phyloP scores from a whole-genome alignment of 1,140 invertebrate genomes.

The Xylocopa sonorina region DNA sequence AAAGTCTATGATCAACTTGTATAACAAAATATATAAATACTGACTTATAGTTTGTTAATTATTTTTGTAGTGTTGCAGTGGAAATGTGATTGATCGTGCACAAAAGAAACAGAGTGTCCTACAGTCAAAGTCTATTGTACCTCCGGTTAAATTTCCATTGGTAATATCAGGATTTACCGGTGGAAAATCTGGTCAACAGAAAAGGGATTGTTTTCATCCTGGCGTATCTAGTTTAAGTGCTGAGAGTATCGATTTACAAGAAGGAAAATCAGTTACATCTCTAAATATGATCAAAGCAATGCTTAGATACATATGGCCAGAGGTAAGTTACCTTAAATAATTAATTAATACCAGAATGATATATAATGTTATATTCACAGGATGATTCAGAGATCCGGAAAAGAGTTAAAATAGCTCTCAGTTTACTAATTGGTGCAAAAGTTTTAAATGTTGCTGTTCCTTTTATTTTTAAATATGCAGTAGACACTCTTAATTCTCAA shows the following conservation, averaged over 20 bases:
- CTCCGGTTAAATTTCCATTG: slow-evolving; percentile 70
- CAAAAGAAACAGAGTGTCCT: slow-evolving; percentile 77
- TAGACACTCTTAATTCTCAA: slow-evolving; percentile 93
- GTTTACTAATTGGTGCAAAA: slow-evolving; percentile 91
- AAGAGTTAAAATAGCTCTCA: slow-evolving; percentile 93
- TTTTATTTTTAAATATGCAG: slow-evolving; percentile 97
- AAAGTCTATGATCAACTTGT: not conserved
- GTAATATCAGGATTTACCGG: slow-evolving; percentile 76
- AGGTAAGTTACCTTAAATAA: slow-evolving; percentile 82
- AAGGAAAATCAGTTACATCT: slow-evolving; percentile 85
- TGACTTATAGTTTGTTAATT: slow-evolving; percentile 12
- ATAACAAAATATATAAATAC: not conserved
- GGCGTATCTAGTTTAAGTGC: slow-evolving; percentile 88
- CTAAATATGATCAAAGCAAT: slow-evolving; percentile 93
- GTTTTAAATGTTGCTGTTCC: slow-evolving; percentile 96
- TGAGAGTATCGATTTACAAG: slow-evolving; percentile 84
- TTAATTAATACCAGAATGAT: slow-evolving; percentile 8
- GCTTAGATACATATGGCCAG: slow-evolving; percentile 97
- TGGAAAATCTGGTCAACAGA: slow-evolving; percentile 83
- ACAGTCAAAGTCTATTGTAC: slow-evolving; percentile 75
- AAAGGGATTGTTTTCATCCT: slow-evolving; percentile 95
- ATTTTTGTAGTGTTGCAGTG: slow-evolving; percentile 75
- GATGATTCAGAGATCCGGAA: slow-evolving; percentile 90
- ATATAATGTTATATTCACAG: slow-evolving; percentile 77
- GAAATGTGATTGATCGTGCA: slow-evolving; percentile 77